Conservation (phyloP, 2,113 vertebrate genomes). For the Oreotrochilus melanogaster region DNA sequence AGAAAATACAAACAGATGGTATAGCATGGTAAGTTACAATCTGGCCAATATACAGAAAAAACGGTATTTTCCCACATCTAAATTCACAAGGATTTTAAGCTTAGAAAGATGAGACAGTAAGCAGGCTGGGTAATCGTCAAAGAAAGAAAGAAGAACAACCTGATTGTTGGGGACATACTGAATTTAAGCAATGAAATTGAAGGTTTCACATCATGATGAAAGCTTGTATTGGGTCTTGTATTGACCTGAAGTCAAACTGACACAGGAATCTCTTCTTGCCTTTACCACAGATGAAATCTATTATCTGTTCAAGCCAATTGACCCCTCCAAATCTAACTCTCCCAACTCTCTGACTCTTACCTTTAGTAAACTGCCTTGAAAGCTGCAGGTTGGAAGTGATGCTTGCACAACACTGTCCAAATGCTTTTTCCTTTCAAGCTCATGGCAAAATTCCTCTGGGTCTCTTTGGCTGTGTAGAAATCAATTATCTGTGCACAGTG, state of each 20-base stretch:
- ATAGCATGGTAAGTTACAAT: neutral
- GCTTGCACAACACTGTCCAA: slow-evolving; percentile 1
- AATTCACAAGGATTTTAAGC: neutral
- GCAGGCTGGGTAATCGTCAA: neutral
- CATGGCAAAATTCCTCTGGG: slow-evolving; percentile 37
- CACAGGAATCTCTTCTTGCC: neutral
- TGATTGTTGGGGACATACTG: neutral
- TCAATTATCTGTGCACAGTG: slow-evolving; percentile 34
- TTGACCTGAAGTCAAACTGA: neutral
- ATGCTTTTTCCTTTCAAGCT: slow-evolving; percentile 20
- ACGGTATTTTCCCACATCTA: neutral
- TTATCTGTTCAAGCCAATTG: neutral
- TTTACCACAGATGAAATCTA: slow-evolving; percentile 7
- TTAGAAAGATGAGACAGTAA: neutral
- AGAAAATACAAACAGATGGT: slow-evolving; percentile 39
- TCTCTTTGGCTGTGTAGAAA: slow-evolving; percentile 5
- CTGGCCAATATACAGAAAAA: neutral
- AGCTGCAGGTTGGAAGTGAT: slow-evolving; percentile 46
- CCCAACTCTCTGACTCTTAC: too few species aligned
- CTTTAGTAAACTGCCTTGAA: slow-evolving; percentile 3
- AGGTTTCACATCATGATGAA: neutral
- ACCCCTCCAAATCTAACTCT: neutral
- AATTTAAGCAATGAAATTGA: neutral
- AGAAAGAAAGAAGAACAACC: neutral
- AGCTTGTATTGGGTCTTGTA: neutral